Evolutionary conservation across 2,113 vertebrate genomes (phyloP).

Genomic region (Puntigrus tetrazona): DNA sequence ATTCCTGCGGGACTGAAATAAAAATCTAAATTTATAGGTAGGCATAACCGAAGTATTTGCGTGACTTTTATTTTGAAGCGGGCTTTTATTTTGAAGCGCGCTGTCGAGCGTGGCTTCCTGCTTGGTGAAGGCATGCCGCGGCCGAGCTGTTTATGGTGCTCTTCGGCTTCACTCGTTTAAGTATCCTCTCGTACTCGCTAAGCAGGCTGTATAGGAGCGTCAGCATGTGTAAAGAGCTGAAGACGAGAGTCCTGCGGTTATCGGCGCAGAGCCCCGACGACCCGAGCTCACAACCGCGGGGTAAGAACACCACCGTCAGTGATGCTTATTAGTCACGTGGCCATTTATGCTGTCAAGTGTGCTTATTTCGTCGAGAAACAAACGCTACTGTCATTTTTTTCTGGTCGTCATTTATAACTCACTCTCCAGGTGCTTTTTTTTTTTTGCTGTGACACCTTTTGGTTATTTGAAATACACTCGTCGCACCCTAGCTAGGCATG

Average conservation of each 20-base stretch:
- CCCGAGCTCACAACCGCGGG: conserved; percentile 21
- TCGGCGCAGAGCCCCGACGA: conserved; percentile 47
- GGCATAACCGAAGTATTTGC: no score
- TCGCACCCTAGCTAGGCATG: background rate
- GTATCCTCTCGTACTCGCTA: background rate
- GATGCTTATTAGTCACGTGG: background rate
- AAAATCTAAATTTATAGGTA: background rate
- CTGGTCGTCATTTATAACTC: background rate
- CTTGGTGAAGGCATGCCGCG: background rate
- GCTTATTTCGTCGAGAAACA: background rate
- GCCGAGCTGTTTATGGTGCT: background rate
- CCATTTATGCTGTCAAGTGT: background rate
- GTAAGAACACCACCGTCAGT: background rate
- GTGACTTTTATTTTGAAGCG: conserved; percentile 37
- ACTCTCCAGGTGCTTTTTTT: no score
- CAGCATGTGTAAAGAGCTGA: conserved; percentile 71
- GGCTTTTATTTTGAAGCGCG: background rate
- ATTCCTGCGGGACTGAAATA: background rate
- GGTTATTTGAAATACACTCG: no score
- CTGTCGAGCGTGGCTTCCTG: background rate
- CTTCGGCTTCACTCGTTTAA: background rate
- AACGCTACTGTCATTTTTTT: background rate
- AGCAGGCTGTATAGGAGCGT: background rate
- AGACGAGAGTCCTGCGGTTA: conserved; percentile 69
- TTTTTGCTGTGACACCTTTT: no score